A percentile compares a stretch with the other conserved stretches of the same genome.
Conservation (phyloP, 2,113 vertebrate species). For the Tauraco erythrolophus region DNA sequence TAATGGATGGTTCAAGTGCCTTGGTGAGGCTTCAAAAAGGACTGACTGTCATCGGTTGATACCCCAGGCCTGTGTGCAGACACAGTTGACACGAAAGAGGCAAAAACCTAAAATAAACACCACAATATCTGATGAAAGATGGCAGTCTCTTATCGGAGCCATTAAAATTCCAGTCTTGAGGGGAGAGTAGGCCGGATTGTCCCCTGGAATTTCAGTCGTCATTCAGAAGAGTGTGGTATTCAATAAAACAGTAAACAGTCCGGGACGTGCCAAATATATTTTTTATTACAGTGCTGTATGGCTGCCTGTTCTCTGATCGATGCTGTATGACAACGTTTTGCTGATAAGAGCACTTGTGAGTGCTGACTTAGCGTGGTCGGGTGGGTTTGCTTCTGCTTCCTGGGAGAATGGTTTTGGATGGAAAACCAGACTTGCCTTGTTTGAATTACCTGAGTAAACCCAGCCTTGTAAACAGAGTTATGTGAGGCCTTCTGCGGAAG, state of each 20-base stretch:
- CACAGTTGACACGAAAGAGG: slow-evolving; percentile 13
- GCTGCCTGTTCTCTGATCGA: background rate
- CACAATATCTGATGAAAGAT: slow-evolving; percentile 62
- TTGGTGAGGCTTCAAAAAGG: slow-evolving; percentile 56
- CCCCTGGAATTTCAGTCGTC: background rate
- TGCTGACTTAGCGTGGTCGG: background rate
- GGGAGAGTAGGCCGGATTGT: background rate
- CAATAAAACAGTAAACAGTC: background rate
- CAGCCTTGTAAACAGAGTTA: slow-evolving; percentile 5
- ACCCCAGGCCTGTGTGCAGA: background rate
- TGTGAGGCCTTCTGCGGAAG: background rate
- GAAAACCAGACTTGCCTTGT: background rate
- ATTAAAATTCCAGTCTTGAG: slow-evolving; percentile 70
- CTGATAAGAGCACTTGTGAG: background rate
- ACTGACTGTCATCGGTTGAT: slow-evolving; percentile 52
- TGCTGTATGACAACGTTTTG: background rate
- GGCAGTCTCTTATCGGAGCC: background rate
- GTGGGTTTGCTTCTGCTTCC: background rate
- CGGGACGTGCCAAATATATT: background rate
- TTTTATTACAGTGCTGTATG: slow-evolving; percentile 21
- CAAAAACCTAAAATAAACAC: slow-evolving; percentile 58
- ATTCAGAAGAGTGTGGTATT: background rate
- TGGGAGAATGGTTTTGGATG: background rate
- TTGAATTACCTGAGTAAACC: slow-evolving; percentile 24
- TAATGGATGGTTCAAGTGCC: slow-evolving; percentile 53